phyloP scores from a whole-genome alignment of 2,888 invertebrate genomes.

The Apotomis betuletana region DNA sequence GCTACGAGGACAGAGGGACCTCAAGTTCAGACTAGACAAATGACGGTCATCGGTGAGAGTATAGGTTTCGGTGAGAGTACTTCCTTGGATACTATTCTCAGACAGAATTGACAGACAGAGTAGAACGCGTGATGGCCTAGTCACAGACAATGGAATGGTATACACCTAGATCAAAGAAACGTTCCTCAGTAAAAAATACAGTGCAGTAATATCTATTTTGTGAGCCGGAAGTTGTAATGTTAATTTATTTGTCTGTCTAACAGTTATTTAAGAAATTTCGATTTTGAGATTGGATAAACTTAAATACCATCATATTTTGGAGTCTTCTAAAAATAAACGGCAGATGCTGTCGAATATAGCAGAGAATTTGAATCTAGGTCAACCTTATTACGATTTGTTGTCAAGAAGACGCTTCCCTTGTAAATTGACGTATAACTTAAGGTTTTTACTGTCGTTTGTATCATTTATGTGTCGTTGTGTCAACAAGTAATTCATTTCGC shows the following conservation, averaged over 20 bases:
- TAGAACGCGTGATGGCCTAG: no score
- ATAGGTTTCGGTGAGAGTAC: no score
- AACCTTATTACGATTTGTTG: neutral
- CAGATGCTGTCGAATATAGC: neutral
- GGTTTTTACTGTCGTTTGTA: neutral
- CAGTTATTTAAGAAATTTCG: neutral
- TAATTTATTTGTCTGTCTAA: neutral
- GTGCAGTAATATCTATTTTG: no score
- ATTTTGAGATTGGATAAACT: neutral
- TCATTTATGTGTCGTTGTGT: neutral
- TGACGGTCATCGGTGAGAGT: conserved; percentile 77
- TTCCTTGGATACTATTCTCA: no score
- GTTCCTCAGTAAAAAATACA: no score
- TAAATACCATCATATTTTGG: neutral
- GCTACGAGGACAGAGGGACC: conserved; percentile 48
- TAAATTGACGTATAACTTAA: neutral
- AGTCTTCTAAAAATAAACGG: neutral
- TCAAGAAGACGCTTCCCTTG: neutral
- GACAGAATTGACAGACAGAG: no score
- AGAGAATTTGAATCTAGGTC: neutral
- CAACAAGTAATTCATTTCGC: conserved; percentile 19
- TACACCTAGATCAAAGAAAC: no score
- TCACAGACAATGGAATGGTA: no score
- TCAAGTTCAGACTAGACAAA: conserved; percentile 75
- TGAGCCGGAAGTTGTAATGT: no score